Conservation (phyloP, 53 echinoderm and acorn worm genomes). For the Stichopus horrens region DNA sequence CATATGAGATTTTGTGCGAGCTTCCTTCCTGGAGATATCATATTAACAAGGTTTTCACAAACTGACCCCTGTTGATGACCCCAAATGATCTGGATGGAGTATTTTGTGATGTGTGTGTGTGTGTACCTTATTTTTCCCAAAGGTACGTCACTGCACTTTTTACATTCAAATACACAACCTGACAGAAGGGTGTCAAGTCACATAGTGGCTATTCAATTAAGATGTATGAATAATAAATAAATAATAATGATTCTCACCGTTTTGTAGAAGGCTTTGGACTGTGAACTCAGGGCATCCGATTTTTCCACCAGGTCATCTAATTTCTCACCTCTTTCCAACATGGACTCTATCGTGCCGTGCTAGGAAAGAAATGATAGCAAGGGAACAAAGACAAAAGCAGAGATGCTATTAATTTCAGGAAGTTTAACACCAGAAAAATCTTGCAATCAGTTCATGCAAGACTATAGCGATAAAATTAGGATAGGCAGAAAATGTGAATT, state of each 20-base stretch:
- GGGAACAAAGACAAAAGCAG: neutral
- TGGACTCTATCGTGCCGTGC: constrained; percentile 96
- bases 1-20: too few species aligned
- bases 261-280: constrained; percentile 98
- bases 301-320: constrained; percentile 95
- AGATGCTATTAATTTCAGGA: neutral
- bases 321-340: constrained; percentile 96
- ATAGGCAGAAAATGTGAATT: too few species aligned
- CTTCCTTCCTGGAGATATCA: too few species aligned
- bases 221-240: neutral
- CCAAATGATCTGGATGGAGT: neutral
- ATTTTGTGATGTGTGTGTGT: neutral
- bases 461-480: too few species aligned
- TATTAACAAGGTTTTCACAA: too few species aligned
- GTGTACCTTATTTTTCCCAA: neutral
- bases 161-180: too few species aligned
- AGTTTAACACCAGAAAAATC: neutral
- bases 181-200: neutral
- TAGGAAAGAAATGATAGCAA: constrained; percentile 34
- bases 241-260: constrained; percentile 57
- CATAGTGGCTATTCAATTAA: neutral
- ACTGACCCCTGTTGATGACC: neutral
- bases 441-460: too few species aligned
- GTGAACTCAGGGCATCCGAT: constrained; percentile 89
- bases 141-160: neutral